Conservation (phyloP, 2,113 vertebrate genomes). For the Mus pahari region DNA sequence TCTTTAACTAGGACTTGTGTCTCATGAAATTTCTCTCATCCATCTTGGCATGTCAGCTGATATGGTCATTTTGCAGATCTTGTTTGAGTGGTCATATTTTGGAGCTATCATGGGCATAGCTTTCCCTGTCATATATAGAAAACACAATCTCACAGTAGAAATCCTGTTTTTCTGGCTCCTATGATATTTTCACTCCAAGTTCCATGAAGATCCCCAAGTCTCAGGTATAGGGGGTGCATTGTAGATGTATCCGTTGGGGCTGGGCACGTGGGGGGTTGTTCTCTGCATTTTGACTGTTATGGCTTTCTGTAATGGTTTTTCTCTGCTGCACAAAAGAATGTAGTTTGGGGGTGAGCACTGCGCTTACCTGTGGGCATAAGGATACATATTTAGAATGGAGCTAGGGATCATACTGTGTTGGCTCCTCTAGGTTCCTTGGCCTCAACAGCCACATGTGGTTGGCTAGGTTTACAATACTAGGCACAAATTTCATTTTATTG, state of each 20-base stretch:
- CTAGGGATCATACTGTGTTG: neutral
- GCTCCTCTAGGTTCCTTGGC: neutral
- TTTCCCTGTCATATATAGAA: neutral
- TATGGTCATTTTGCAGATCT: neutral
- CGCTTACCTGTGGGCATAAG: neutral
- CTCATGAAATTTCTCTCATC: neutral
- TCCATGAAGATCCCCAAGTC: neutral
- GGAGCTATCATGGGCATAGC: too few relatives aligned
- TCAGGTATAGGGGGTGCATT: neutral
- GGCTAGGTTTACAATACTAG: neutral
- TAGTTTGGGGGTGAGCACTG: neutral
- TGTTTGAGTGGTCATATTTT: neutral
- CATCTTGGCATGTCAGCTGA: neutral
- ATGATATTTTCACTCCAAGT: neutral
- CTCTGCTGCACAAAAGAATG: neutral
- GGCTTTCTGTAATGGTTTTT: neutral
- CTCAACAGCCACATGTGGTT: neutral
- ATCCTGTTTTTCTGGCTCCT: neutral
- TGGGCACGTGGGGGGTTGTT: neutral
- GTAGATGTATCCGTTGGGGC: neutral
- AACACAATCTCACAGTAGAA: neutral
- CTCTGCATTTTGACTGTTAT: neutral
- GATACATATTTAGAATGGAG: neutral
- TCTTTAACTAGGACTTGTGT: neutral
- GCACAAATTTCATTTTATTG: neutral